A percentile compares a stretch with the other conserved stretches of the same genome.
Conservation (phyloP, 2,797 vertebrate genomes). For the Leucoraja ocellata region DNA sequence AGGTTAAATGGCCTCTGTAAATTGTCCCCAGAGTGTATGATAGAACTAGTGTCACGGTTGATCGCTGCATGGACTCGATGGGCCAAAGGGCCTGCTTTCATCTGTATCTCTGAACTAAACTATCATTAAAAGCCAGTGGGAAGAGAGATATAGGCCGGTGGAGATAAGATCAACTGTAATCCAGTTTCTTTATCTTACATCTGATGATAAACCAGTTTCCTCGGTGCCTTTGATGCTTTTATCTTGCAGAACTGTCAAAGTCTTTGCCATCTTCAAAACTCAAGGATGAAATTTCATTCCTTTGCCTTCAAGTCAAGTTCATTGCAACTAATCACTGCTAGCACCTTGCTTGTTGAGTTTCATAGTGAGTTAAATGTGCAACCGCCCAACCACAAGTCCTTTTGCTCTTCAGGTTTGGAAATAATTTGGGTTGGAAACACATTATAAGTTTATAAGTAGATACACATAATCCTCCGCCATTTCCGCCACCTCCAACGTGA, state of each 20-base stretch:
- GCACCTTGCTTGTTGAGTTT: neutral
- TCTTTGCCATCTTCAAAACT: slow-evolving; percentile 5
- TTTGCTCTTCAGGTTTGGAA: neutral
- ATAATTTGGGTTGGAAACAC: neutral
- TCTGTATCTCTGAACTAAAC: neutral
- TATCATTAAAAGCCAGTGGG: slow-evolving; percentile 44
- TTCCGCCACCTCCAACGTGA: too few relatives aligned
- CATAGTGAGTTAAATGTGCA: neutral
- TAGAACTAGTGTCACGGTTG: too few relatives aligned
- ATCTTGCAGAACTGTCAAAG: neutral
- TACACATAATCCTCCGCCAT: too few relatives aligned
- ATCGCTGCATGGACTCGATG: too few relatives aligned
- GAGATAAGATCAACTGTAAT: slow-evolving; percentile 53
- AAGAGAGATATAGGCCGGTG: slow-evolving; percentile 46
- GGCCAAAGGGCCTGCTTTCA: too few relatives aligned
- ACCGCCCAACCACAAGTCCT: neutral
- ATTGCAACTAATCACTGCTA: neutral
- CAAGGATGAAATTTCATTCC: neutral
- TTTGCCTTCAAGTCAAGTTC: neutral
- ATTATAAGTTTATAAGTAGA: too few relatives aligned
- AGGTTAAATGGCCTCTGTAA: too few relatives aligned
- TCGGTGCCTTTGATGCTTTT: slow-evolving; percentile 46
- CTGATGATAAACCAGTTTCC: slow-evolving; percentile 48
- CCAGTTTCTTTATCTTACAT: slow-evolving; percentile 51
- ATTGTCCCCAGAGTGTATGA: too few relatives aligned